Base-by-base conservation (phyloP, 1,140 invertebrate genomes). In the Pogonus chalceus region DNA sequence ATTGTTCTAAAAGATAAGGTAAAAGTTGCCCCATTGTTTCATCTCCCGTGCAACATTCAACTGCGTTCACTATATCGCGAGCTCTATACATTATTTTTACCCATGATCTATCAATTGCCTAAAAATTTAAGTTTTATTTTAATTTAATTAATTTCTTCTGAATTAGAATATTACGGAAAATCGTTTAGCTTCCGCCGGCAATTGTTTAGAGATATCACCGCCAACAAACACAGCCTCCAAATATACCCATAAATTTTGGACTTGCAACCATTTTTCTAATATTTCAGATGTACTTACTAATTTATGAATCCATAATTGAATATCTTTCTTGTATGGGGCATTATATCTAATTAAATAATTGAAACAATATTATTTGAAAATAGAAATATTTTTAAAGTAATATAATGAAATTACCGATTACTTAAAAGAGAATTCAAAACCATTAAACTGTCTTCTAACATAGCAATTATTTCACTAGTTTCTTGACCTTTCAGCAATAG, bases 181-280 rank as follows among this genome's bases (percentile, higher is more conserved):
- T 61, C 82, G 69, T 61, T 87, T 87, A 0, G 85, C 84, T 72
- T 89, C 88, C 59, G 81, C 79, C 1, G 90, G 90, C 58, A 94
- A 66, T 66, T 93, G 88, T 64, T 89, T 90, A 0, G 90, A 84
- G 62, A 94, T 92, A 68, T 93, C 90, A 23, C 90, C 90, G 37
- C 90, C 90, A n/a, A 92, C 88, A 71, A 93, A 94, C 1, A 93
- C 90, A 12, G 90, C 90, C 69, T 94, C 90, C 52, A 93, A 70
- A 69, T 93, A 93, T 56, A 90, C 87, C 91, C 91, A 94, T 23
- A 93, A 72, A 69, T 90, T 93, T 66, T 94, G 91, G 1, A 92
- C 89, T 53, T 76, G 77, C 46, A 93, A 67, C 91, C 91, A 94
- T 63, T 83, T 88, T 64, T 89, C 88, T 43, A 93, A 73, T 58